Evolutionary conservation across 2,113 vertebrate genomes (phyloP).

Genomic region (Seriola dumerili): DNA sequence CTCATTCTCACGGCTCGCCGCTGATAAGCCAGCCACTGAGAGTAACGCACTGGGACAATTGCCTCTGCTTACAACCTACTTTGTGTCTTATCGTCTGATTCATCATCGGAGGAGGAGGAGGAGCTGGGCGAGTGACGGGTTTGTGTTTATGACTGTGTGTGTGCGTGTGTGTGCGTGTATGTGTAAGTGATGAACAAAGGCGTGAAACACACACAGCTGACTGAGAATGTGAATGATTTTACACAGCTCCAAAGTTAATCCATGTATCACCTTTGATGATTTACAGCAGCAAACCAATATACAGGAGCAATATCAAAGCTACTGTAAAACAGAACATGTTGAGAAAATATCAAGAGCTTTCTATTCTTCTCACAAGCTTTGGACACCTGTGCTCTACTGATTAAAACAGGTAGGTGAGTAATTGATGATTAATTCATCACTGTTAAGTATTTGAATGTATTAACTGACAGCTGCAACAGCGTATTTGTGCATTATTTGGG

Average conservation of each 20-base stretch:
- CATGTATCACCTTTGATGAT: constrained; percentile 34
- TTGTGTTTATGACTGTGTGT: constrained; percentile 14
- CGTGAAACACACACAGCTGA: constrained; percentile 19
- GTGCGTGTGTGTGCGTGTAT: constrained; percentile 5
- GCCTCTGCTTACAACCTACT: constrained; percentile 67
- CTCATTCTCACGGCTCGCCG: constrained; percentile 40
- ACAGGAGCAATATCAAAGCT: constrained; percentile 1
- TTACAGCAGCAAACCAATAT: background rate
- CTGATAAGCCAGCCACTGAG: constrained; percentile 62
- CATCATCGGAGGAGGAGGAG: constrained; percentile 48
- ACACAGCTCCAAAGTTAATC: constrained; percentile 8
- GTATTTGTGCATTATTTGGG: background rate
- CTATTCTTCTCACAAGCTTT: background rate
- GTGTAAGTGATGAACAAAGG: constrained; percentile 11
- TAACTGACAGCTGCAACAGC: background rate
- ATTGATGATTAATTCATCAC: constrained; percentile 36
- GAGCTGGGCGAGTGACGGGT: constrained; percentile 42
- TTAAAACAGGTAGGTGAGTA: constrained; percentile 36
- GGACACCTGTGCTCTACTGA: constrained; percentile 24
- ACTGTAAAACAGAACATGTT: constrained; percentile 12
- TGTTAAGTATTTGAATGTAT: constrained; percentile 9
- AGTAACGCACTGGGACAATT: constrained; percentile 65
- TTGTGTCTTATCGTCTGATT: constrained; percentile 63
- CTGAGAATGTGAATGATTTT: constrained; percentile 8
- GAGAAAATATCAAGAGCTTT: constrained; percentile 1